These are phyloP conservation scores for Gallinago stenura DNA, from an alignment of 2,797 vertebrate genomes.

Conservation along the genomic window DNA sequence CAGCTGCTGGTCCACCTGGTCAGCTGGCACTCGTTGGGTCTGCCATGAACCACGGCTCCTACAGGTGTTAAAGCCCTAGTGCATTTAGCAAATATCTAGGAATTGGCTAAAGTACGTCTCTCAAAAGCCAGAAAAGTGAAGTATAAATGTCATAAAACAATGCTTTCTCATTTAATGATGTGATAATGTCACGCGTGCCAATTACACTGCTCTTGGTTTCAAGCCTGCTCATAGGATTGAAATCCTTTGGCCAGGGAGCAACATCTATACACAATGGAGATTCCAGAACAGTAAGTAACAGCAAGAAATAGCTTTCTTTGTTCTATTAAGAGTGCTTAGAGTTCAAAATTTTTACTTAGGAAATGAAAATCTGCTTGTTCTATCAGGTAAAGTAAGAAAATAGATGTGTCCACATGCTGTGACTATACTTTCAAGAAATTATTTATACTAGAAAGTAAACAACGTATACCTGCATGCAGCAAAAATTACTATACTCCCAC, in stretches of 20 bases:
- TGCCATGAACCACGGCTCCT: rapidly evolving
- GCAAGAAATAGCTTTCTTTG: neutral
- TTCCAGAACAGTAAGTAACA: neutral
- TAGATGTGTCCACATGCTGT: too few relatives aligned
- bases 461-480: neutral
- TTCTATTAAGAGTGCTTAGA: neutral
- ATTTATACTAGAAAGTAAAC: neutral
- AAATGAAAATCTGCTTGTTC: neutral
- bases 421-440: neutral
- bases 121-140: neutral
- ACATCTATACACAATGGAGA: neutral
- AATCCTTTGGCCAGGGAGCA: neutral
- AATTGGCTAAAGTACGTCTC: neutral
- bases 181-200: neutral
- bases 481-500: neutral
- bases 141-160: neutral
- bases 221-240: neutral
- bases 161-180: neutral
- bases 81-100: neutral
- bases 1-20: too few relatives aligned
- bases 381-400: neutral
- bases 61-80: neutral
- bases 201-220: neutral
- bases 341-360: neutral
- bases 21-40: rapidly evolving